Percentiles rank a stretch among this genome's conserved stretches.
These are phyloP conservation scores for Nomada hirtipes DNA, from an alignment of 2,888 invertebrate genomes.

Conservation along the genomic window DNA sequence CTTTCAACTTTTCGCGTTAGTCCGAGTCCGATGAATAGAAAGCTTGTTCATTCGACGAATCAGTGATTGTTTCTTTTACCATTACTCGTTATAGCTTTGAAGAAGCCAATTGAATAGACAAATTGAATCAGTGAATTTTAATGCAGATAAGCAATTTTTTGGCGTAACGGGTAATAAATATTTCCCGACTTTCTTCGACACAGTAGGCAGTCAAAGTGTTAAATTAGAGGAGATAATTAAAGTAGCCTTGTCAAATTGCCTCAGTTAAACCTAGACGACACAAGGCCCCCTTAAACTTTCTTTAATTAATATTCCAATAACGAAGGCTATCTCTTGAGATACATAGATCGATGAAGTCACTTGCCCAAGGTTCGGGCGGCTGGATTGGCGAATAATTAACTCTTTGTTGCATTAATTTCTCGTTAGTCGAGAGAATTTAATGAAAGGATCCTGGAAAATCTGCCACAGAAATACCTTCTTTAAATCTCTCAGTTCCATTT, in stretches of 20 bases:
- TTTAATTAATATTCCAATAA: constrained; percentile 46
- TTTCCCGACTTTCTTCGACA: not conserved
- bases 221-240: constrained; percentile 22
- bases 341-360: not conserved
- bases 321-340: constrained; percentile 2
- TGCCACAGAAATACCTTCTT: not conserved
- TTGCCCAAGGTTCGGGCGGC: not conserved
- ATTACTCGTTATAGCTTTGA: not conserved
- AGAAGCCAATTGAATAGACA: too few species aligned
- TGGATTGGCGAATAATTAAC: constrained; percentile 33
- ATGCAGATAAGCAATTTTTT: not conserved
- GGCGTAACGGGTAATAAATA: too few species aligned
- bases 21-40: not conserved
- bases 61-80: not conserved
- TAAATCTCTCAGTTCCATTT: not conserved
- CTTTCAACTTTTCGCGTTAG: not conserved
- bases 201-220: not conserved
- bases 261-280: constrained; percentile 19
- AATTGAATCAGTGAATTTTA: not conserved
- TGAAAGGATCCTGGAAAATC: not conserved
- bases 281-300: constrained; percentile 27
- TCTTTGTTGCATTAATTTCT: constrained; percentile 31
- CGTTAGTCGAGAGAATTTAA: not conserved
- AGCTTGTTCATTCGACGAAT: not conserved
- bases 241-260: constrained; percentile 2